Evolutionary conservation across 2,113 vertebrate genomes (phyloP).

Genomic region (Alaudala cheleensis): DNA sequence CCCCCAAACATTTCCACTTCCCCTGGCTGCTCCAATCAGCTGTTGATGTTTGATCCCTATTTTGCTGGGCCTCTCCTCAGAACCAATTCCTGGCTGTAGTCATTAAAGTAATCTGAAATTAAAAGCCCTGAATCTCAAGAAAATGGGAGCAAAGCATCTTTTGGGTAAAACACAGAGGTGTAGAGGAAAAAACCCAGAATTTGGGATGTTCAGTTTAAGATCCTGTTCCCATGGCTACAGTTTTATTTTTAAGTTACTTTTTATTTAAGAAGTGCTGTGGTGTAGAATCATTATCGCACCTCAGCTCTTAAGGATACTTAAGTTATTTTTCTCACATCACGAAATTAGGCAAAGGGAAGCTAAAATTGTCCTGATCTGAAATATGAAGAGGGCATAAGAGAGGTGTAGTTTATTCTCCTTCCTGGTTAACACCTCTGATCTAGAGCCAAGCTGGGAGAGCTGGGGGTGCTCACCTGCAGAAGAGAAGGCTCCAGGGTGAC

Average conservation of each 20-base stretch:
- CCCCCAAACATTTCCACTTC: neutral
- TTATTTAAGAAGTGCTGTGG: conserved; percentile 1
- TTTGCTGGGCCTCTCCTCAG: neutral
- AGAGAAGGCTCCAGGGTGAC: fast-evolving
- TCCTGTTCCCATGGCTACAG: conserved; percentile 50
- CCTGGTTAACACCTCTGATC: neutral
- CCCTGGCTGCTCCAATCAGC: neutral
- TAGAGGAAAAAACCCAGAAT: neutral
- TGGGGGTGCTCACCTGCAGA: neutral
- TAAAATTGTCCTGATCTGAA: conserved; percentile 21
- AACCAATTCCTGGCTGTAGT: neutral
- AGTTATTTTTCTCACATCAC: conserved; percentile 22
- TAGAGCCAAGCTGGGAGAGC: neutral
- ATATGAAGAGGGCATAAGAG: neutral
- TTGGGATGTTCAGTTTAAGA: neutral
- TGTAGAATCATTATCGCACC: neutral
- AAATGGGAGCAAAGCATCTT: neutral
- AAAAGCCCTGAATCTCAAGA: neutral
- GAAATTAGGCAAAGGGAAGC: neutral
- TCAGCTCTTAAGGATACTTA: conserved; percentile 4
- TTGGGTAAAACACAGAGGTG: neutral
- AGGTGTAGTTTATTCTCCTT: neutral
- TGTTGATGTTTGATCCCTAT: neutral
- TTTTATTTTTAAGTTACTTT: conserved; percentile 60
- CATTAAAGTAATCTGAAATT: neutral